Percentiles rank a stretch among this genome's conserved stretches.
phyloP scores from a whole-genome alignment of 2,113 vertebrate genomes.

The Anhinga rufa region DNA sequence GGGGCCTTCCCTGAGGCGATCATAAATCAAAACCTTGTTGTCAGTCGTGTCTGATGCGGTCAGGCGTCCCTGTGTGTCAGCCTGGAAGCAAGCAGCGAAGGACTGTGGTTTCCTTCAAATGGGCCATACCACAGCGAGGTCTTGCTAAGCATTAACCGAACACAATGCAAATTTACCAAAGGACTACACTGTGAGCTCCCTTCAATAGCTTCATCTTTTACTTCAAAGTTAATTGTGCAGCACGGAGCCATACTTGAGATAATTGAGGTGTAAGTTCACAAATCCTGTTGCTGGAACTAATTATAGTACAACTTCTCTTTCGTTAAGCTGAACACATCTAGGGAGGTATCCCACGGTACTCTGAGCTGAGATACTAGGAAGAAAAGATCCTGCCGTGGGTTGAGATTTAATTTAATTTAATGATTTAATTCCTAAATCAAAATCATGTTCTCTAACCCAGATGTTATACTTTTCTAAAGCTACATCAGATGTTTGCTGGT shows the following conservation, averaged over 20 bases:
- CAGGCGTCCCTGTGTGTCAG: not conserved
- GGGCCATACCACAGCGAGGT: not conserved
- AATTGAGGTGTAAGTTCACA: not conserved
- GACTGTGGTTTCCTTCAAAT: not conserved
- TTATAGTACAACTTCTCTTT: not conserved
- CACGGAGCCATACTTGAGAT: not conserved
- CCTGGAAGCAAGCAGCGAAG: not conserved
- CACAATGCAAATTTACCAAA: accelerated
- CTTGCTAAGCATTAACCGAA: not conserved
- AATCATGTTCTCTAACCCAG: not conserved
- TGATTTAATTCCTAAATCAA: not conserved
- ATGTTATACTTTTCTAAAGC: not conserved
- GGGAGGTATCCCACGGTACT: not conserved
- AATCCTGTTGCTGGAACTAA: not conserved
- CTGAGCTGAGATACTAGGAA: not conserved
- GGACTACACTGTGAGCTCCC: not conserved
- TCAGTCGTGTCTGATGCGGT: not conserved
- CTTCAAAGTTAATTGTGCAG: not conserved
- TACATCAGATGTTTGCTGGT: not conserved
- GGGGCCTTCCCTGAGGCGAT: not conserved
- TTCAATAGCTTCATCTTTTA: not conserved
- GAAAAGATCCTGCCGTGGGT: not conserved
- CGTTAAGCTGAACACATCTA: not conserved
- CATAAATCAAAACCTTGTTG: not conserved
- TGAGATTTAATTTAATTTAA: not conserved